Conservation (phyloP, 2,888 invertebrate species). For the Masnerella sp. region DNA sequence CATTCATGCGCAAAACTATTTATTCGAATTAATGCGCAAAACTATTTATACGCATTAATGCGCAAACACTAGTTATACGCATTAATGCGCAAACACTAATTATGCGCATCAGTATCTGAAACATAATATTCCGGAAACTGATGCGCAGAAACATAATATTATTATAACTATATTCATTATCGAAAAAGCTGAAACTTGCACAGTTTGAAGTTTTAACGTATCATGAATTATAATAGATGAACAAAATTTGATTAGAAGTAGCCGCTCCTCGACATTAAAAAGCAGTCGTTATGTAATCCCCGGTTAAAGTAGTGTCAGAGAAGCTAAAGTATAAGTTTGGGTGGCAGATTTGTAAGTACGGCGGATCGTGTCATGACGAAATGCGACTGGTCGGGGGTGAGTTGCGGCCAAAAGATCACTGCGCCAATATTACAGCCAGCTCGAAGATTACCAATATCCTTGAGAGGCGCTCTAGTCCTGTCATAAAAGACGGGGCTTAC, state of each 20-base stretch:
- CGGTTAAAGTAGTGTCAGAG: slow-evolving; percentile 64
- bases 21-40: no score
- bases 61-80: no score
- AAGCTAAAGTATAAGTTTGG: slow-evolving; percentile 58
- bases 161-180: no score
- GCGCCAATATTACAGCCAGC: slow-evolving; percentile 76
- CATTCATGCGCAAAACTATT: no score
- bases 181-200: no score
- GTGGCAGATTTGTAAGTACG: slow-evolving; percentile 55
- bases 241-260: slow-evolving; percentile 7
- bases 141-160: no score
- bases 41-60: no score
- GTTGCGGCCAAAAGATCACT: slow-evolving; percentile 74
- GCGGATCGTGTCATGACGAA: slow-evolving; percentile 50
- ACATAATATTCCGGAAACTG: no score
- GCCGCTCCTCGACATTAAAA: neutral
- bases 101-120: no score
- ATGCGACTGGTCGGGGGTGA: slow-evolving; percentile 52
- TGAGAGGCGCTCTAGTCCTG: slow-evolving; percentile 76
- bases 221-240: no score
- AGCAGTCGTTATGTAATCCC: slow-evolving; percentile 64
- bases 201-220: no score
- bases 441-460: slow-evolving; percentile 78
- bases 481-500: slow-evolving; percentile 78
- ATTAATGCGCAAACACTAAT: no score